Base-by-base conservation (phyloP, 1,140 invertebrate genomes). In the Bombus sylvicola region DNA sequence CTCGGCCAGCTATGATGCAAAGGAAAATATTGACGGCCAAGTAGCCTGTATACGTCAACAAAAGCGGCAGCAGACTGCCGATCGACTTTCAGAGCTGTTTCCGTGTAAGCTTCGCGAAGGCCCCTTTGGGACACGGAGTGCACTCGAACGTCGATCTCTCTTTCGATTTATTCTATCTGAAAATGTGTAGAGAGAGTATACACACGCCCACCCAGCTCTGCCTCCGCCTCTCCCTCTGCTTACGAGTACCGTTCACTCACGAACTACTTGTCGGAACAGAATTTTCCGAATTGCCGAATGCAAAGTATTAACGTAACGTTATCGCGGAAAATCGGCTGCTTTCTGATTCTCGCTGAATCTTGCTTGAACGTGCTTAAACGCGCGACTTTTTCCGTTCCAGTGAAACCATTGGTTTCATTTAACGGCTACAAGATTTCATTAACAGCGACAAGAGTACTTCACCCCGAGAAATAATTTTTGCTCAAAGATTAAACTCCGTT, bases 61-160 rank as follows among this genome's bases (percentile, higher is more conserved):
- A 81, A 85, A 81, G 83, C 83, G 59, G 66, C 83, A 80, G 83
- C 76, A 47, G 76, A 72, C 83, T 80, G 83, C 83, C 83, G 83
- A 80, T 85, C 83, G 78, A 85, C 78, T 85, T 85, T 73, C 78
- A 73, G 78, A 85, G 83, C 83, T 85, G 78, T 85, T 85, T 85
- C 78, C 83, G 69, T 64, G 83, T 72, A 74, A 74, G 83, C 83
- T 85, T 57, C 71, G 78, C 83, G 78, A 72, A 62, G 71, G 62
- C 71, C 83, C 78, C 78, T 81, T 85, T 81, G 82, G 80, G 78
- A 69, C 18, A 37, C 53, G 12, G 64, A 78, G 62, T 82, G 64
- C 75, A 76, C 41, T 66, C 77, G 73, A 87, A 84, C 64, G 57
- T 76, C 79, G 72, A 86, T 86, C 78, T 86, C 78, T 75, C 71